phyloP scores from a whole-genome alignment of 2,113 vertebrate genomes.

The Laterallus jamaicensis region DNA sequence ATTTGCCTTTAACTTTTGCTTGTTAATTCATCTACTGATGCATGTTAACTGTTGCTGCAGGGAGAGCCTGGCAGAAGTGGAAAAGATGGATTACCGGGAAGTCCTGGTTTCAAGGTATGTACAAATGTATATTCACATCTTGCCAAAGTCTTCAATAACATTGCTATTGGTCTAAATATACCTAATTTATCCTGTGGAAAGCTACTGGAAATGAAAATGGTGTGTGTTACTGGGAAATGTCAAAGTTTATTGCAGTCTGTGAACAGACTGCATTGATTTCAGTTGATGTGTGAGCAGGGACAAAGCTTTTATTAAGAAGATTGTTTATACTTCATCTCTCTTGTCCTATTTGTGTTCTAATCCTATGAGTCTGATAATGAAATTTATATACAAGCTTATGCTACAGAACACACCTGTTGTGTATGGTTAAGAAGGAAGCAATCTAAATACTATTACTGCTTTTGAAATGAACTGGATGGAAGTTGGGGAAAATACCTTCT shows the following conservation, averaged over 20 bases:
- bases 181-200: neutral
- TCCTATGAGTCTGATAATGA: neutral
- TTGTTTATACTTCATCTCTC: neutral
- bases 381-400: neutral
- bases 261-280: neutral
- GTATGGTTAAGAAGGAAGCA: neutral
- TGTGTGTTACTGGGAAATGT: neutral
- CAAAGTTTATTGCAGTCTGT: neutral
- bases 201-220: neutral
- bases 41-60: conserved; percentile 69
- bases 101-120: conserved; percentile 88
- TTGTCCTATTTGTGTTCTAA: neutral
- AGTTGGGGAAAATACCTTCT: neutral
- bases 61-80: conserved; percentile 87
- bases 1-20: neutral
- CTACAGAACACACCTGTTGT: neutral
- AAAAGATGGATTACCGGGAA: conserved; percentile 86
- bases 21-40: neutral
- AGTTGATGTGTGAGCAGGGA: neutral
- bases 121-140: neutral
- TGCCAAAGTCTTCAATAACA: neutral
- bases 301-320: neutral
- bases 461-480: neutral
- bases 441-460: neutral
- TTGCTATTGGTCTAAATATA: neutral